Conservation (phyloP, 2,113 vertebrate species). For the Ahaetulla prasina region DNA sequence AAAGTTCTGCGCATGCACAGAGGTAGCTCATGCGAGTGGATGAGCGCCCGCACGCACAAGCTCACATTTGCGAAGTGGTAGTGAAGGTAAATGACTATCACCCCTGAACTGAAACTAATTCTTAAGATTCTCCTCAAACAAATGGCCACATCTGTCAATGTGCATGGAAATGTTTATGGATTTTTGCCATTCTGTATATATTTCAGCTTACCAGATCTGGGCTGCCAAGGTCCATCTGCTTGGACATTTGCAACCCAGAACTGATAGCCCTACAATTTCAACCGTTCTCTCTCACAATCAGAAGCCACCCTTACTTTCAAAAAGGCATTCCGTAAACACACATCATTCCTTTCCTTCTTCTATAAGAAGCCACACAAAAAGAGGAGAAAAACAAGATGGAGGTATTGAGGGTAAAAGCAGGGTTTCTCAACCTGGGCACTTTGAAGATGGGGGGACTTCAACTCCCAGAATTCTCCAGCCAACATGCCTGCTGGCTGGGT, state of each 20-base stretch:
- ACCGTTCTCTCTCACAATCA: neutral
- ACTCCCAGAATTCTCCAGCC: neutral
- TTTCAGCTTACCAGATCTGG: neutral
- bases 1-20: no score
- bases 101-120: neutral
- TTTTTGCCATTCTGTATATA: neutral
- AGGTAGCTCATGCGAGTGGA: no score
- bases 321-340: neutral
- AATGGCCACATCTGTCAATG: neutral
- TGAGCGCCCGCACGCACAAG: no score
- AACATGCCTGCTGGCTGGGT: neutral
- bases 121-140: neutral
- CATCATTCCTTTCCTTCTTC: neutral
- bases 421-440: neutral
- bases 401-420: neutral
- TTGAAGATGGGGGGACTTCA: neutral
- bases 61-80: no score
- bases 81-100: no score
- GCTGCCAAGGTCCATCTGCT: neutral
- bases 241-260: neutral
- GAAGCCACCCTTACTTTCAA: neutral
- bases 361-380: neutral
- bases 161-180: neutral
- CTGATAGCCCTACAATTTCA: neutral
- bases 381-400: neutral